phyloP scores from a whole-genome alignment of 2,113 vertebrate species.

The Bos indicus region DNA sequence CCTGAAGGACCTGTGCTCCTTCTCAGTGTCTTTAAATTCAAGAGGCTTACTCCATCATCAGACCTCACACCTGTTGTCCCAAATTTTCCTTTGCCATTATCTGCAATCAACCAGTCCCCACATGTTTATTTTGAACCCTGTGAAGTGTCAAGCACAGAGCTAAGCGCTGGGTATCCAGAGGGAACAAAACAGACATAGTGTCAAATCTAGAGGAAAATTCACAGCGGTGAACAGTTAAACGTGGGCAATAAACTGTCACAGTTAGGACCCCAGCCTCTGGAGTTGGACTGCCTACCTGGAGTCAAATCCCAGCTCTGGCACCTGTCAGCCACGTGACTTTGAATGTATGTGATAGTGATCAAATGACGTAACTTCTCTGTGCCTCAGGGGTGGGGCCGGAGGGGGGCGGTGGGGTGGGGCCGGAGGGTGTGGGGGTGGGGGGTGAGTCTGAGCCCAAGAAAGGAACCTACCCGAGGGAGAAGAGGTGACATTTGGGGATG shows the following conservation, averaged over 20 bases:
- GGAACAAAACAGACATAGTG: background rate
- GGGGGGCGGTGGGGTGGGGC: rapidly evolving
- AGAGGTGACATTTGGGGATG: background rate
- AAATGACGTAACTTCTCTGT: background rate
- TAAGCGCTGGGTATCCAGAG: background rate
- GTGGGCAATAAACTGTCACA: rapidly evolving
- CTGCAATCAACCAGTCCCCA: background rate
- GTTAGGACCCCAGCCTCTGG: background rate
- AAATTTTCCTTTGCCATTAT: background rate
- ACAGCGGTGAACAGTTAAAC: background rate
- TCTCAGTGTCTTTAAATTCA: background rate
- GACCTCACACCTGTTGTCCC: background rate
- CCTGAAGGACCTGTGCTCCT: background rate
- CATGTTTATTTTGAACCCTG: background rate
- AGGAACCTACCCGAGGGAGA: background rate
- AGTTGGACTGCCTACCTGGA: background rate
- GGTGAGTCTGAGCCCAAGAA: background rate
- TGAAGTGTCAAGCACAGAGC: background rate
- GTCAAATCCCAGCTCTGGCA: background rate
- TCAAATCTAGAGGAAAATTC: background rate
- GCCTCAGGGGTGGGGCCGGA: background rate
- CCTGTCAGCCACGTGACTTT: background rate
- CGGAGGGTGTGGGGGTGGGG: background rate
- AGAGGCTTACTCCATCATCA: background rate
- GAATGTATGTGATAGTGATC: background rate